Conservation (phyloP, 2,797 vertebrate species). For the Orestias chungarensis region DNA sequence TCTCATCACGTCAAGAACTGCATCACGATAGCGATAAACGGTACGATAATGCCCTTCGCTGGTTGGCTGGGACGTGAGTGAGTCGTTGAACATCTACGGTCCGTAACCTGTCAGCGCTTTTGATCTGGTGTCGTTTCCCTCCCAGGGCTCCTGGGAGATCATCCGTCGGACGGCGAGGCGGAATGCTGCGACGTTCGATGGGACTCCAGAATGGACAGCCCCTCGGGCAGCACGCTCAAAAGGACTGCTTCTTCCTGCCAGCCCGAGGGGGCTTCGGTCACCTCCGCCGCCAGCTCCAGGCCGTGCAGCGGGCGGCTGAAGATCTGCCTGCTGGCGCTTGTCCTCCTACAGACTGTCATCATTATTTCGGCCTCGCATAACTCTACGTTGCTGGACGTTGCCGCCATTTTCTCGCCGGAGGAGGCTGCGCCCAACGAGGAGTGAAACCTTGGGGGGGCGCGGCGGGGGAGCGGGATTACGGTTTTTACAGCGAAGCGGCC, state of each 20-base stretch:
- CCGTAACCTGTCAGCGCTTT: slow-evolving; percentile 14
- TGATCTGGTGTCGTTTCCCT: slow-evolving; percentile 16
- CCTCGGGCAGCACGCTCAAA: slow-evolving; percentile 73
- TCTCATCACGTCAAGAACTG: too few relatives aligned
- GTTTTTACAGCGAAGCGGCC: slow-evolving; percentile 52
- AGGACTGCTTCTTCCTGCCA: slow-evolving; percentile 76
- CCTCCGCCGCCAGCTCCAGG: slow-evolving; percentile 66
- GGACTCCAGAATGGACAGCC: slow-evolving; percentile 71
- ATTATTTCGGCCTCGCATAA: slow-evolving; percentile 77
- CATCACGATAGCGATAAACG: too few relatives aligned
- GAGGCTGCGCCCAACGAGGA: slow-evolving; percentile 78
- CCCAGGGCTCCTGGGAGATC: slow-evolving; percentile 67
- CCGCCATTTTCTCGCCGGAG: slow-evolving; percentile 74
- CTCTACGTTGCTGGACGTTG: slow-evolving; percentile 67
- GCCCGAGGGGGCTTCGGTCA: slow-evolving; percentile 70
- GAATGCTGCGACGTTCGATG: slow-evolving; percentile 78
- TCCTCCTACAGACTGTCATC: slow-evolving; percentile 80
- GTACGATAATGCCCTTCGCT: too few relatives aligned
- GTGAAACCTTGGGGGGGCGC: slow-evolving; percentile 54
- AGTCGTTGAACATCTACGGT: too few relatives aligned
- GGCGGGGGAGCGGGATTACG: slow-evolving; percentile 32
- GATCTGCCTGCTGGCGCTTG: slow-evolving; percentile 79
- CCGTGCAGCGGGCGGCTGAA: slow-evolving; percentile 78
- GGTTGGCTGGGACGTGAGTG: too few relatives aligned
- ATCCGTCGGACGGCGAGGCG: slow-evolving; percentile 60